Evolutionary conservation across 1,140 invertebrate genomes (phyloP).

Genomic region (Chymomyza costata): DNA sequence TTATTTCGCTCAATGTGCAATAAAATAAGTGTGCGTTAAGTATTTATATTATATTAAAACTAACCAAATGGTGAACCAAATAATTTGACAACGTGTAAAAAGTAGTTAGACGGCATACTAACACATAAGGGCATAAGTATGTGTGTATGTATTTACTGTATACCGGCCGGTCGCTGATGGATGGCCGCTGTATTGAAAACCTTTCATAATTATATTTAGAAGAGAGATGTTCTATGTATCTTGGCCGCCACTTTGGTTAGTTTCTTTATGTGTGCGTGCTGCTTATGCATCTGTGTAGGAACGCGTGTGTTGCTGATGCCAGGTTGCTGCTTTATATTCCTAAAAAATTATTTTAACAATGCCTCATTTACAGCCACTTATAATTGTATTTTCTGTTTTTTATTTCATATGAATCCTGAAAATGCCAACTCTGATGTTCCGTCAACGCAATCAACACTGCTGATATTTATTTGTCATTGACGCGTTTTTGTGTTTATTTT

Average conservation of each 20-base stretch:
- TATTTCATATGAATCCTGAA: constrained; percentile 24
- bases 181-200: constrained; percentile 41
- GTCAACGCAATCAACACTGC: constrained; percentile 11
- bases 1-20: not conserved
- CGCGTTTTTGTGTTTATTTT: not conserved
- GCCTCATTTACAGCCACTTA: too few species aligned
- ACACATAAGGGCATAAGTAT: constrained; percentile 20
- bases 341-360: constrained; percentile 26
- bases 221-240: too few species aligned
- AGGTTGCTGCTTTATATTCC: not conserved
- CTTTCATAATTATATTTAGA: constrained; percentile 69
- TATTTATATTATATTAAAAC: too few species aligned
- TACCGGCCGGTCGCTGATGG: constrained; percentile 58
- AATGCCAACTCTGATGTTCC: not conserved
- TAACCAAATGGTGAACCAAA: too few species aligned
- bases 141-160: constrained; percentile 23
- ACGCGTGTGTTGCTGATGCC: not conserved
- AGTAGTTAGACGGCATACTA: constrained; percentile 54
- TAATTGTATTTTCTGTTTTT: constrained; percentile 17
- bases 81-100: constrained; percentile 67
- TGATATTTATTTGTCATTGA: too few species aligned
- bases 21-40: too few species aligned
- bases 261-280: constrained; percentile 24
- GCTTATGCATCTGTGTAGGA: not conserved
- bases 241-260: constrained; percentile 36